phyloP scores from a whole-genome alignment of 2,797 vertebrate genomes.

The Gallinago solitaria region DNA sequence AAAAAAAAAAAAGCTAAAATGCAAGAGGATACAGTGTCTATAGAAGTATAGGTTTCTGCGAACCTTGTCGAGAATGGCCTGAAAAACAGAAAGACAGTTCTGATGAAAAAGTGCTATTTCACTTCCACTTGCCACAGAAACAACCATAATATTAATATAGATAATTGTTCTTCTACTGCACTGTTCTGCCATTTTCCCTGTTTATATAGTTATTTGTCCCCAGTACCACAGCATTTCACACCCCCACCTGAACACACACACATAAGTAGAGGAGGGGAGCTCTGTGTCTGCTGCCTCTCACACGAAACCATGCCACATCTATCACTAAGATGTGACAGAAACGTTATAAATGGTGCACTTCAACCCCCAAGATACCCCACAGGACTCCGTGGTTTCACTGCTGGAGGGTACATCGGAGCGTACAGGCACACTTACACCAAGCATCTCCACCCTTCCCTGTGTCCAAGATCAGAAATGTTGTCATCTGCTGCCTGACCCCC shows the following conservation, averaged over 20 bases:
- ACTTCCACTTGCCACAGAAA: background rate
- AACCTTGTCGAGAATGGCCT: background rate
- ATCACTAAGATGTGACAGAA: background rate
- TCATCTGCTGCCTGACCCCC: background rate
- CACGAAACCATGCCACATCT: rapidly evolving
- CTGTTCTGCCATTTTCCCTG: background rate
- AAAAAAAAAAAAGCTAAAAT: conserved; percentile 9
- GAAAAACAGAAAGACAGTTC: conserved; percentile 30
- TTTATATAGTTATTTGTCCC: background rate
- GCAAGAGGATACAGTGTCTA: background rate
- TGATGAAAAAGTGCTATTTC: background rate
- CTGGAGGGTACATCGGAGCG: background rate
- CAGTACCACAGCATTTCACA: background rate
- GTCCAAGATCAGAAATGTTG: background rate
- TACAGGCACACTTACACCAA: rapidly evolving
- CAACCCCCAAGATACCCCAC: background rate
- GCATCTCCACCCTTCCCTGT: background rate
- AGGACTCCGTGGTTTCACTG: background rate
- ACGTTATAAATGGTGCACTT: background rate
- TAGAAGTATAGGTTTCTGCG: background rate
- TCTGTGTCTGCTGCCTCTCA: background rate
- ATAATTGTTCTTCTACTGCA: background rate
- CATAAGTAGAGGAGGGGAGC: background rate
- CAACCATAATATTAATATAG: background rate
- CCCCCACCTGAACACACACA: rapidly evolving